Evolutionary conservation across 2,888 invertebrate species (phyloP).

Genomic region (Pachliopta kotzebuea): DNA sequence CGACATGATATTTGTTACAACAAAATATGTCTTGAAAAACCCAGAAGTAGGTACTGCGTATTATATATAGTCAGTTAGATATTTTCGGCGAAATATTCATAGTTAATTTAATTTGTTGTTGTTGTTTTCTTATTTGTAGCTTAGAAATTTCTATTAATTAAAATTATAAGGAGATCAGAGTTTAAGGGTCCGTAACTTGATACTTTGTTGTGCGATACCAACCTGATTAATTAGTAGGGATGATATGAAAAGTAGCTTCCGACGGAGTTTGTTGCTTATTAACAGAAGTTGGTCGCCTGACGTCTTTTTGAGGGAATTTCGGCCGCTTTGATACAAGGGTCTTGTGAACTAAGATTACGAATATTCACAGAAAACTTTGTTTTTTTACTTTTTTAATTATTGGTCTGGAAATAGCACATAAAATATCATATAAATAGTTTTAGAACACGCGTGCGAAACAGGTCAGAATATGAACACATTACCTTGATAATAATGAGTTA

Average conservation of each 20-base stretch:
- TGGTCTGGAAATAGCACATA: not conserved
- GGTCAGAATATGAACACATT: too few relatives aligned
- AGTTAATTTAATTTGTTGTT: too few relatives aligned
- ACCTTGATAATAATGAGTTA: too few relatives aligned
- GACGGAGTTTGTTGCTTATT: slow-evolving; percentile 62
- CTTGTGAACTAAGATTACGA: slow-evolving; percentile 53
- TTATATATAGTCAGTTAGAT: too few relatives aligned
- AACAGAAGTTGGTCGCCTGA: slow-evolving; percentile 65
- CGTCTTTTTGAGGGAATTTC: slow-evolving; percentile 70
- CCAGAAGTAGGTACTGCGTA: too few relatives aligned
- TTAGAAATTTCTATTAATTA: slow-evolving; percentile 49
- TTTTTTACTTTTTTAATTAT: slow-evolving; percentile 4
- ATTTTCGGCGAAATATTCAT: too few relatives aligned
- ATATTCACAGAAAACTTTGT: slow-evolving; percentile 30
- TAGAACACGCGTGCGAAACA: too few relatives aligned
- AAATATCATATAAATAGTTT: not conserved
- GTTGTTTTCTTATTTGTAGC: not conserved
- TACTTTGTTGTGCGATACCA: slow-evolving; percentile 68
- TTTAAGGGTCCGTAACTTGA: slow-evolving; percentile 56
- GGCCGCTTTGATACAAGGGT: slow-evolving; percentile 60
- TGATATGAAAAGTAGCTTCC: slow-evolving; percentile 66
- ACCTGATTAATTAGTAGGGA: slow-evolving; percentile 73
- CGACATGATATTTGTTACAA: too few relatives aligned
- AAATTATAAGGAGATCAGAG: slow-evolving; percentile 51
- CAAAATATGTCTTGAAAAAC: too few relatives aligned